phyloP scores from a whole-genome alignment of 2,797 vertebrate genomes.

The Ataeniobius toweri region DNA sequence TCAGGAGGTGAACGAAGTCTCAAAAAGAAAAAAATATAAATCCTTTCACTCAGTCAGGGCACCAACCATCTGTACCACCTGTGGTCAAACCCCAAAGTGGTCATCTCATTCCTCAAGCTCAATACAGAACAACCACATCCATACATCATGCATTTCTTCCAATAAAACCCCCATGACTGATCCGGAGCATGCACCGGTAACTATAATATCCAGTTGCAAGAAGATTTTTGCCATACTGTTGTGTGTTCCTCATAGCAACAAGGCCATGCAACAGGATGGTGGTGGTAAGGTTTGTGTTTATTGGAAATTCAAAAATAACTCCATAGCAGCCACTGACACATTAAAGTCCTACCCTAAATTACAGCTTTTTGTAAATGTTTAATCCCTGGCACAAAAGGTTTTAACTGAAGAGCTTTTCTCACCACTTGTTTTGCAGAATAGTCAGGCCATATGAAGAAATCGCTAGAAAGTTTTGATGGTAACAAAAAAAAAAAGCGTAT shows the following conservation, averaged over 20 bases:
- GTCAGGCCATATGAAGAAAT: slow-evolving; percentile 27
- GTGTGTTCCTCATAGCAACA: slow-evolving; percentile 72
- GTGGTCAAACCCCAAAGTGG: slow-evolving; percentile 66
- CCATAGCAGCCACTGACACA: slow-evolving; percentile 64
- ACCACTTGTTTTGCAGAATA: slow-evolving; percentile 45
- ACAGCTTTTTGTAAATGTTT: slow-evolving; percentile 69
- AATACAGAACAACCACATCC: slow-evolving; percentile 53
- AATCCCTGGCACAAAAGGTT: slow-evolving; percentile 66
- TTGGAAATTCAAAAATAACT: slow-evolving; percentile 77
- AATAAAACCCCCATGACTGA: slow-evolving; percentile 70
- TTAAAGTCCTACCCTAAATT: slow-evolving; percentile 75
- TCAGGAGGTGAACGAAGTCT: slow-evolving; percentile 57
- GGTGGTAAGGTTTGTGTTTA: slow-evolving; percentile 61
- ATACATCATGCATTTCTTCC: slow-evolving; percentile 66
- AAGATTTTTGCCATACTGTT: slow-evolving; percentile 64
- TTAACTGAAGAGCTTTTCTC: slow-evolving; percentile 43
- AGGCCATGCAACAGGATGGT: slow-evolving; percentile 35
- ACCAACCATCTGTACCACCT: slow-evolving; percentile 62
- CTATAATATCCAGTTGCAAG: slow-evolving; percentile 55
- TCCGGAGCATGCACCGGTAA: slow-evolving; percentile 61
- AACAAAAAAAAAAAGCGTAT: slow-evolving; percentile 5
- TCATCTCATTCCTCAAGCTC: slow-evolving; percentile 64
- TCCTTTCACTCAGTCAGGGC: slow-evolving; percentile 54
- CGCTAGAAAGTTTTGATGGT: not conserved
- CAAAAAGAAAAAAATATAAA: slow-evolving; percentile 51